Conservation (phyloP, 2,797 vertebrate species). For the Lacerta viridis region DNA sequence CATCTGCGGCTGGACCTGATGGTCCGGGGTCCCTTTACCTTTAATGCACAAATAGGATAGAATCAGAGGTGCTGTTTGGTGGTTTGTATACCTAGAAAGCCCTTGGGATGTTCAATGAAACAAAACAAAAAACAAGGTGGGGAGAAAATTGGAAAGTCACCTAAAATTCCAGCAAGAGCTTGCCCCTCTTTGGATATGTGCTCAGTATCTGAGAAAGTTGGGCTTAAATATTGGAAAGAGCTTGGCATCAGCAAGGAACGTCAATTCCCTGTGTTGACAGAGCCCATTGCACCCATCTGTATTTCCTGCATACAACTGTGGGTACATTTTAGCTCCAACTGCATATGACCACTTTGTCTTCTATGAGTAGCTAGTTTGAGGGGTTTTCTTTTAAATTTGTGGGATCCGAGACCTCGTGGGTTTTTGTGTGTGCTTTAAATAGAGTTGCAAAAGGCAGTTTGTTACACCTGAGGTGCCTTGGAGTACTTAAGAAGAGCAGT, state of each 20-base stretch:
- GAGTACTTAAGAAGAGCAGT: neutral
- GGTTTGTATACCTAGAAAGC: neutral
- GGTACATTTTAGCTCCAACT: neutral
- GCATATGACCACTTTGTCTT: neutral
- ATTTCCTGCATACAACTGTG: neutral
- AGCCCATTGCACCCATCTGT: neutral
- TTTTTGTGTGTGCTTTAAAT: neutral
- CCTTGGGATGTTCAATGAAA: neutral
- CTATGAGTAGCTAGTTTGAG: neutral
- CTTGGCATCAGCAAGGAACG: neutral
- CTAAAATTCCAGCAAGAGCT: neutral
- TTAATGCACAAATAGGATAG: neutral
- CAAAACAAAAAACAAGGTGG: too few species aligned
- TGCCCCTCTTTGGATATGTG: neutral
- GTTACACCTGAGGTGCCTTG: neutral
- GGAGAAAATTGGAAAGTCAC: neutral
- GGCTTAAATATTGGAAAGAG: neutral
- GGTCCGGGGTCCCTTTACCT: too few species aligned
- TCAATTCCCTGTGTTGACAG: neutral
- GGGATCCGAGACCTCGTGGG: neutral
- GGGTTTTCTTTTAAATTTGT: neutral
- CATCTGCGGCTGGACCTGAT: accelerated
- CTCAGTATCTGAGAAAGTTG: neutral
- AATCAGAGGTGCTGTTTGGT: neutral
- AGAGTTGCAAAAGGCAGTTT: neutral